Evolutionary conservation across 2,113 vertebrate species (phyloP).

Genomic region (Sceloporus undulatus): DNA sequence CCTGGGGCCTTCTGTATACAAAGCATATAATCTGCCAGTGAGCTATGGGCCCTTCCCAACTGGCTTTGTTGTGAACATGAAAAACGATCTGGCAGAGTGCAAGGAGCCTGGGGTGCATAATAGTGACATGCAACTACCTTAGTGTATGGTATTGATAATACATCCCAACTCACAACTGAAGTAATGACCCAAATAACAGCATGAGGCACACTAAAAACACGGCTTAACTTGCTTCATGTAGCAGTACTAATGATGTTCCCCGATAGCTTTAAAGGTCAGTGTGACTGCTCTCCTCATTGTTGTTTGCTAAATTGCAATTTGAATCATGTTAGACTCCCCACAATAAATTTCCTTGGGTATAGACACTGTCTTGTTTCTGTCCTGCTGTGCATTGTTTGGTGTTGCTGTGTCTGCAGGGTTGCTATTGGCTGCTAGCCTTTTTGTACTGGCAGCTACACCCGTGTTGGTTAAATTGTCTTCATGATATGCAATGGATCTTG

Average conservation of each 20-base stretch:
- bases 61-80: background rate
- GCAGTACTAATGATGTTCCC: background rate
- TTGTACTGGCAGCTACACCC: background rate
- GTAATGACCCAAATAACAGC: background rate
- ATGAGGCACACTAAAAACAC: background rate
- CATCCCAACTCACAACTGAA: background rate
- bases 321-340: conserved; percentile 18
- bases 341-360: background rate
- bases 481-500: conserved; percentile 6
- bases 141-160: background rate
- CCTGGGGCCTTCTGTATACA: background rate
- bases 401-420: accelerated
- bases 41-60: background rate
- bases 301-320: background rate
- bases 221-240: background rate
- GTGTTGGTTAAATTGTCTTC: conserved; percentile 3
- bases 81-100: background rate
- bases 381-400: background rate
- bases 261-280: background rate
- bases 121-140: no score
- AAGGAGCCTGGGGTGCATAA: background rate
- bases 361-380: background rate
- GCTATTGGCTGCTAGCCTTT: background rate
- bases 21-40: background rate
- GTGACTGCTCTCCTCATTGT: background rate